These are phyloP conservation scores for Macrobrachium nipponense DNA, from an alignment of 1,140 invertebrate genomes.

Conservation along the genomic window DNA sequence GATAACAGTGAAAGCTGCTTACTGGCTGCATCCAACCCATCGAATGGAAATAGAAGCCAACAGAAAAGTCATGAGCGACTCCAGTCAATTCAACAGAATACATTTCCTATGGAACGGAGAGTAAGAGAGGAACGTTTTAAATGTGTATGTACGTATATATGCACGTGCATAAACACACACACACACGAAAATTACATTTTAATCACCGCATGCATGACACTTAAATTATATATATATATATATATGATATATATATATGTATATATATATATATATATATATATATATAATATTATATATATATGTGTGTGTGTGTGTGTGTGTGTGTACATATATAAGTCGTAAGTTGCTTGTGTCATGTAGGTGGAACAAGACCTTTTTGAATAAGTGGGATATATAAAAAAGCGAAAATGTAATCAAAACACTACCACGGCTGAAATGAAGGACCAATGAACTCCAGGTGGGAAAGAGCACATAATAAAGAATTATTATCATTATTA, in stretches of 20 bases:
- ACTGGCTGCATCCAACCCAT: no score
- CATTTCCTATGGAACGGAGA: not conserved
- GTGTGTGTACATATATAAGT: not conserved
- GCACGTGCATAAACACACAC: not conserved
- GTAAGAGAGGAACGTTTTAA: not conserved
- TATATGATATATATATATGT: conserved; percentile 5
- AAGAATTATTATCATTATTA: no score
- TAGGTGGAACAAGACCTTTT: no score
- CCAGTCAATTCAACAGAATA: not conserved
- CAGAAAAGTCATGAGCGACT: not conserved
- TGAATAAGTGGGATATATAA: no score
- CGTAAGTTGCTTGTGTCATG: no score
- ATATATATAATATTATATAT: not conserved
- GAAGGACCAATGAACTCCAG: no score
- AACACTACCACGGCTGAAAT: no score
- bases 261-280: conserved; percentile 1
- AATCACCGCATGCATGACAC: not conserved
- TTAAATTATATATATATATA: conserved; percentile 4
- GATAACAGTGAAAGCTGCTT: no score
- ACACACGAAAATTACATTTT: not conserved
- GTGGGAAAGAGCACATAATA: not conserved
- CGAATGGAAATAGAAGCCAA: no score
- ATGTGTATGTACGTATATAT: not conserved
- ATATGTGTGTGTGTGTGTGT: no score
- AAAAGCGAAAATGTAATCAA: no score